Evolutionary conservation across 1,140 invertebrate genomes (phyloP).

Genomic region (Orius insidiosus): DNA sequence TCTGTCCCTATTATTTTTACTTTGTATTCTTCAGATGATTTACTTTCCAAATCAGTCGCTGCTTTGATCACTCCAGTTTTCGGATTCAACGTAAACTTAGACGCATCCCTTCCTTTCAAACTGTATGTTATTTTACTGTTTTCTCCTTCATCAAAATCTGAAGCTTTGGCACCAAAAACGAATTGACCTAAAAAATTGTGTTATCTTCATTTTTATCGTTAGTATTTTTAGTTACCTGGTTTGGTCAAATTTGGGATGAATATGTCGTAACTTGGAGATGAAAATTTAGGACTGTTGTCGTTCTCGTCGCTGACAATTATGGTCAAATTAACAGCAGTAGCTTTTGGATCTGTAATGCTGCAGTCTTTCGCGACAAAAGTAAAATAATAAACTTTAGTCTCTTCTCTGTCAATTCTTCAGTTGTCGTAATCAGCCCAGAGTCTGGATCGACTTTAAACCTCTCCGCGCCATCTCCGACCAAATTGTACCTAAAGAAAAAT

Average conservation of each 20-base stretch:
- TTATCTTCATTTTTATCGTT: no score
- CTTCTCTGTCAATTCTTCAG: slow-evolving; percentile 56
- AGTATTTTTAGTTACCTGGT: slow-evolving; percentile 34
- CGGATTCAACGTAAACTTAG: slow-evolving; percentile 56
- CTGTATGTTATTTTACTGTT: slow-evolving; percentile 66
- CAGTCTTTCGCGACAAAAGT: slow-evolving; percentile 75
- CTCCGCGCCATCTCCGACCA: slow-evolving; percentile 60
- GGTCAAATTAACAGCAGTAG: slow-evolving; percentile 61
- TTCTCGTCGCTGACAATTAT: slow-evolving; percentile 67
- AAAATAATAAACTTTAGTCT: slow-evolving; percentile 52
- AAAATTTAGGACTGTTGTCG: slow-evolving; percentile 70
- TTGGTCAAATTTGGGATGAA: slow-evolving; percentile 60
- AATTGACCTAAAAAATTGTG: slow-evolving; percentile 41
- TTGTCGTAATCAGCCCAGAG: slow-evolving; percentile 57
- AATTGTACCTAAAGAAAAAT: slow-evolving; percentile 39
- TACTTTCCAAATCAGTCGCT: slow-evolving; percentile 27
- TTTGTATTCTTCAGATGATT: slow-evolving; percentile 39
- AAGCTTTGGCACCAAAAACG: slow-evolving; percentile 71
- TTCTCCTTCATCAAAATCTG: slow-evolving; percentile 56
- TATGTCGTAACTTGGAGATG: slow-evolving; percentile 48
- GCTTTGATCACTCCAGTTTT: slow-evolving; percentile 70
- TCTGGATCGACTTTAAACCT: slow-evolving; percentile 55
- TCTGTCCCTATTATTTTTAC: slow-evolving; percentile 56
- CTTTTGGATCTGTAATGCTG: slow-evolving; percentile 59
- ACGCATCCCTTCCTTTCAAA: slow-evolving; percentile 55